Conservation (phyloP, 2,888 invertebrate genomes). For the Linnaemya vulpina region DNA sequence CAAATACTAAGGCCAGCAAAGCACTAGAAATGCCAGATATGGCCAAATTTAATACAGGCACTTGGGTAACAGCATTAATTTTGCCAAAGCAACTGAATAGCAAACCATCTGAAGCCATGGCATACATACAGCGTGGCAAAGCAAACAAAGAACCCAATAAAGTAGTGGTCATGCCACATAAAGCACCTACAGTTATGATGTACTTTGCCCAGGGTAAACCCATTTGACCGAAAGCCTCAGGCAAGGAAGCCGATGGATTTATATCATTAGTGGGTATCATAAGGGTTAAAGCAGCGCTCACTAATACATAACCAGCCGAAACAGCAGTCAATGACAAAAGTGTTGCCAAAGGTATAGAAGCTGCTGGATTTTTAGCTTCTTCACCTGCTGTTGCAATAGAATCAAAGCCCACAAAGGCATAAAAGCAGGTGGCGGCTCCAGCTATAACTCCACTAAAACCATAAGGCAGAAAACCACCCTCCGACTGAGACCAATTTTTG, state of each 20-base stretch:
- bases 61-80: slow-evolving; percentile 90
- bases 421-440: slow-evolving; percentile 95
- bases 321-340: slow-evolving; percentile 91
- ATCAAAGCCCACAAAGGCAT: slow-evolving; percentile 96
- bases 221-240: slow-evolving; percentile 90
- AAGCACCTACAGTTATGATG: slow-evolving; percentile 91
- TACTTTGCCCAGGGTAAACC: slow-evolving; percentile 93
- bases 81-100: slow-evolving; percentile 91
- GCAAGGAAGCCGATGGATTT: slow-evolving; percentile 90
- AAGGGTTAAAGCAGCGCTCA: slow-evolving; percentile 91
- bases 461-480: slow-evolving; percentile 90
- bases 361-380: slow-evolving; percentile 91
- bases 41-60: slow-evolving; percentile 89
- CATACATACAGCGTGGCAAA: slow-evolving; percentile 92
- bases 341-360: slow-evolving; percentile 93
- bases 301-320: slow-evolving; percentile 90
- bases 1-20: slow-evolving; percentile 91
- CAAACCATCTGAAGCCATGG: slow-evolving; percentile 95
- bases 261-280: slow-evolving; percentile 91
- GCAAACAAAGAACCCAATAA: slow-evolving; percentile 93
- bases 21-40: slow-evolving; percentile 91
- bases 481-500: slow-evolving; percentile 90
- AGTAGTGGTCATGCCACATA: slow-evolving; percentile 96
- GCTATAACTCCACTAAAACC: slow-evolving; percentile 90
- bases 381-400: slow-evolving; percentile 95